These are phyloP conservation scores for Pristionchus entomophagus DNA, from an alignment of 2,888 invertebrate genomes.

Conservation along the genomic window DNA sequence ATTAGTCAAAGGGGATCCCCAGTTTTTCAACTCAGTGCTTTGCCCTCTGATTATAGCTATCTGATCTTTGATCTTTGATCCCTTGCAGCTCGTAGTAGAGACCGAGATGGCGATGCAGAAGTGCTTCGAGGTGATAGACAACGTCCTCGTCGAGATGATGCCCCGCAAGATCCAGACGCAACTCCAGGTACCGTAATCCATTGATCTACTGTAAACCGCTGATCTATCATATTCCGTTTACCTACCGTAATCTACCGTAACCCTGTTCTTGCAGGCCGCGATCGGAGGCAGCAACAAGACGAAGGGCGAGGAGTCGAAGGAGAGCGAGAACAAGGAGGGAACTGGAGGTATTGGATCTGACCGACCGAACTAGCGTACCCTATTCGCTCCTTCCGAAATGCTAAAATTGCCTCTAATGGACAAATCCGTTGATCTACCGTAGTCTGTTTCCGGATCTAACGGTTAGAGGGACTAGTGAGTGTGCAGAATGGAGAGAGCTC, in stretches of 20 bases:
- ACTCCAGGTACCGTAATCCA: conserved; percentile 6
- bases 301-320: neutral
- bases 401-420: no score
- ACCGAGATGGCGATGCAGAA: conserved; percentile 16
- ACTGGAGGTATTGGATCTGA: neutral
- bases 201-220: neutral
- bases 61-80: no score
- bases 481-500: no score
- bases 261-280: neutral
- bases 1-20: no score
- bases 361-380: neutral
- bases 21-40: no score
- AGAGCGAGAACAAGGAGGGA: neutral
- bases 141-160: conserved; percentile 42
- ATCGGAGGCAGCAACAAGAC: neutral
- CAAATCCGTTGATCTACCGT: no score
- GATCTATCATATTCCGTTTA: no score
- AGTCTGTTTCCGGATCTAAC: no score
- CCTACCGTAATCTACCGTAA: neutral
- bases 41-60: no score
- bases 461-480: no score
- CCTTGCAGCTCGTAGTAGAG: conserved; percentile 22
- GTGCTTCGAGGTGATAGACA: conserved; percentile 45
- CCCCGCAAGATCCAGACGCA: conserved; percentile 31
- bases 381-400: no score